These are phyloP conservation scores for Ethmia dodecea DNA, from an alignment of 2,888 invertebrate species.

Conservation along the genomic window DNA sequence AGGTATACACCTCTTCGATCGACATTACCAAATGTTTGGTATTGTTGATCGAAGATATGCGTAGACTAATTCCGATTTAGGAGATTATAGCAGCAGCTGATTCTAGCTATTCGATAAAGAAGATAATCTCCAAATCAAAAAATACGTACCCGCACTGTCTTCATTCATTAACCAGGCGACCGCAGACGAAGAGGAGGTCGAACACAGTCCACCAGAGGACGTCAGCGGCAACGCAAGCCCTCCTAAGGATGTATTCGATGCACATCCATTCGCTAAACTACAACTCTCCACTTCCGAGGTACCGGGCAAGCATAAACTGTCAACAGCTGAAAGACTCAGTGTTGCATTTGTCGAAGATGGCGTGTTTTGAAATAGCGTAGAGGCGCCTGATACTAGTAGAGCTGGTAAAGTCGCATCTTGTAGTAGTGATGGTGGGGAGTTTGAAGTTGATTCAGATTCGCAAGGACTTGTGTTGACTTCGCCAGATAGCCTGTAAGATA, in stretches of 20 bases:
- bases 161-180: conserved; percentile 78
- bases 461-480: conserved; percentile 76
- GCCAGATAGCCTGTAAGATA: conserved; percentile 59
- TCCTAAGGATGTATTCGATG: conserved; percentile 42
- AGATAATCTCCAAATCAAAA: too few relatives aligned
- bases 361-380: conserved; percentile 62
- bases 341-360: conserved; percentile 44
- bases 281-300: conserved; percentile 52
- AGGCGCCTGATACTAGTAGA: conserved; percentile 61
- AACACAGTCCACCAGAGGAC: conserved; percentile 56
- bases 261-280: conserved; percentile 63
- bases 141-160: conserved; percentile 67
- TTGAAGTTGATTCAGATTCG: conserved; percentile 80
- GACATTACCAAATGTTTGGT: too few relatives aligned
- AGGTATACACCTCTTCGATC: too few relatives aligned
- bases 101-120: too few relatives aligned
- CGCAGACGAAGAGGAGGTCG: conserved; percentile 64
- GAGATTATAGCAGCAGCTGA: too few relatives aligned
- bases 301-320: conserved; percentile 45
- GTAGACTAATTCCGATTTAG: too few relatives aligned
- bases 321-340: conserved; percentile 43
- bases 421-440: conserved; percentile 72
- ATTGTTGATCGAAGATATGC: too few relatives aligned
- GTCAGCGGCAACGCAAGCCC: conserved; percentile 61
- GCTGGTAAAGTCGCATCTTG: conserved; percentile 65